A percentile compares a stretch with the other conserved stretches of the same genome.
These are phyloP conservation scores for Anoplopoma fimbria DNA, from an alignment of 2,113 vertebrate species.

Conservation along the genomic window DNA sequence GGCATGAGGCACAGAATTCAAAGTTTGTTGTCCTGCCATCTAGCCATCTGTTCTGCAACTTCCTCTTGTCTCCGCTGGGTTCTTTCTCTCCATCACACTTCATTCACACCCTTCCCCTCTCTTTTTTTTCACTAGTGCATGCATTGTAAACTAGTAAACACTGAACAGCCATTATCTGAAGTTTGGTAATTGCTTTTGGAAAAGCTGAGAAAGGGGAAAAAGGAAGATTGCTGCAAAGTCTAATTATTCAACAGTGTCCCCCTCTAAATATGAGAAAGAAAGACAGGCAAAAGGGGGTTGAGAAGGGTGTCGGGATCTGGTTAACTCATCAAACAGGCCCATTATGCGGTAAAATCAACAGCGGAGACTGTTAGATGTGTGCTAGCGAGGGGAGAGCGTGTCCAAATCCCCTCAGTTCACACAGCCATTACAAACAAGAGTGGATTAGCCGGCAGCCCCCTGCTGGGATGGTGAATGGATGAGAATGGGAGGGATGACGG, in stretches of 20 bases:
- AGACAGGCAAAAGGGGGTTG: conserved; percentile 13
- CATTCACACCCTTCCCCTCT: conserved; percentile 17
- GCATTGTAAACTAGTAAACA: conserved; percentile 31
- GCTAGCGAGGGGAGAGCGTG: conserved; percentile 29
- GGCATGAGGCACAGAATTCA: conserved; percentile 50
- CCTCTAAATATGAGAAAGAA: conserved; percentile 12
- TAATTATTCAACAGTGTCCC: conserved; percentile 42
- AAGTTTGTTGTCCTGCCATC: conserved; percentile 72
- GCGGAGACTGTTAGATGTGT: conserved; percentile 53
- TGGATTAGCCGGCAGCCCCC: conserved; percentile 68
- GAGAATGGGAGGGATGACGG: conserved; percentile 68
- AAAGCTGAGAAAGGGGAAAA: conserved; percentile 25
- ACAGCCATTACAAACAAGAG: conserved; percentile 71
- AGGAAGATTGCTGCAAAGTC: conserved; percentile 23
- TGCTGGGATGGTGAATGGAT: conserved; percentile 70
- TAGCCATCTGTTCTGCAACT: conserved; percentile 70
- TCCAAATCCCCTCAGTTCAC: conserved; percentile 65
- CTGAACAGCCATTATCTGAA: conserved; percentile 43
- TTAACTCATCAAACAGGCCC: conserved; percentile 65
- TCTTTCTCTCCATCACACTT: conserved; percentile 17
- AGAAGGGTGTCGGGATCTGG: conserved; percentile 40
- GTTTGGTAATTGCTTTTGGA: conserved; percentile 55
- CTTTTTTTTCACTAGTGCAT: not conserved
- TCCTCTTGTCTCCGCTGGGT: conserved; percentile 31
- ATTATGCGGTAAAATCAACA: conserved; percentile 72